phyloP scores from a whole-genome alignment of 2,888 invertebrate species.

The Chelonus formosanus region DNA sequence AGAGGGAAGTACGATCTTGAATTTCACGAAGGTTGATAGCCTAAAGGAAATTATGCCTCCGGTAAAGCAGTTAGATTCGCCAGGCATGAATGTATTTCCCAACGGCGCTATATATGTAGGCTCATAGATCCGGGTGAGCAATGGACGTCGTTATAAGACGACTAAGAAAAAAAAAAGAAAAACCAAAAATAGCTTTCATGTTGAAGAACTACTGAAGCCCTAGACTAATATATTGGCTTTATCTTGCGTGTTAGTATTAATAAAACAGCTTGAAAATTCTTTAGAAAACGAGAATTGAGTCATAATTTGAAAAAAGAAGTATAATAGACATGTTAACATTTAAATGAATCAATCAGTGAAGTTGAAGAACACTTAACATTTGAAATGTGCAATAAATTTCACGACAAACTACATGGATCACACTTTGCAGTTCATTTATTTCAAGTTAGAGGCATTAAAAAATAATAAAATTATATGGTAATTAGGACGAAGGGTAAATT shows the following conservation, averaged over 20 bases:
- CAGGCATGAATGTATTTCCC: conserved; percentile 30
- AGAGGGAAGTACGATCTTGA: conserved; percentile 13
- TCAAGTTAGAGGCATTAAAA: too few relatives aligned
- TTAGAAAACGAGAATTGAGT: not conserved
- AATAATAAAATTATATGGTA: too few relatives aligned
- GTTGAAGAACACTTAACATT: too few relatives aligned
- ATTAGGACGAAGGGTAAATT: too few relatives aligned
- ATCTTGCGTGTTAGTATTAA: not conserved
- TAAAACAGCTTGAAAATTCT: conserved; percentile 4
- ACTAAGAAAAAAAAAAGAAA: not conserved
- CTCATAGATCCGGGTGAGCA: conserved; percentile 6
- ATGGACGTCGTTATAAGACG: not conserved
- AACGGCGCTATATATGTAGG: conserved; percentile 23
- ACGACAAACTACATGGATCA: too few relatives aligned
- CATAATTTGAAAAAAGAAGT: not conserved
- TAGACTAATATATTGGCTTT: not conserved
- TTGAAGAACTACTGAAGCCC: not conserved
- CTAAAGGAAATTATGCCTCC: conserved; percentile 29
- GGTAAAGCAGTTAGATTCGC: conserved; percentile 15
- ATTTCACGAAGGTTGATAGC: conserved; percentile 5
- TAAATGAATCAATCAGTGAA: not conserved
- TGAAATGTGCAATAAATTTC: too few relatives aligned
- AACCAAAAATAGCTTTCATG: conserved; percentile 1
- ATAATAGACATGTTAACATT: too few relatives aligned
- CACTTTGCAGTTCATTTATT: too few relatives aligned